phyloP scores from a whole-genome alignment of 2,797 vertebrate species.

The Pristis pectinata region DNA sequence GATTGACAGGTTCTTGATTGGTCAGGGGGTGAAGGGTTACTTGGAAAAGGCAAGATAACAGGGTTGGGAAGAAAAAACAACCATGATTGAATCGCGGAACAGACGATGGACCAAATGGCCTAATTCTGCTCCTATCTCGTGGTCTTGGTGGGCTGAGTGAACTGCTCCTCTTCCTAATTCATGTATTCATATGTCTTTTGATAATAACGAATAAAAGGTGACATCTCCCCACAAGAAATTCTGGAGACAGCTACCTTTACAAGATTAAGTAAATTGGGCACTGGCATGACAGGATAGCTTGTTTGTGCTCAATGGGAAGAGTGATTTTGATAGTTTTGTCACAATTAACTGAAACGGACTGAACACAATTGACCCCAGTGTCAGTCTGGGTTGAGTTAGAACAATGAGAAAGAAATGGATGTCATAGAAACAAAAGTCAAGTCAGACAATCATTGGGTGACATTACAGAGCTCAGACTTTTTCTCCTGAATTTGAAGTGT shows the following conservation, averaged over 20 bases:
- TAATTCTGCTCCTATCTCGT: too few species aligned
- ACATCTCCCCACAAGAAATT: not conserved
- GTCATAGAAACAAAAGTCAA: not conserved
- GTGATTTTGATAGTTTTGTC: not conserved
- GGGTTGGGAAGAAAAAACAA: too few species aligned
- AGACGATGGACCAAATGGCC: too few species aligned
- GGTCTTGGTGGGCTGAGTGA: too few species aligned
- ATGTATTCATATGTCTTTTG: too few species aligned
- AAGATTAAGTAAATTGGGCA: not conserved
- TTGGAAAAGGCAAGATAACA: too few species aligned
- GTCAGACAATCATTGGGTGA: slow-evolving; percentile 5
- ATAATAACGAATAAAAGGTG: not conserved
- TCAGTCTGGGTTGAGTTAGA: not conserved
- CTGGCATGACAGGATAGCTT: not conserved
- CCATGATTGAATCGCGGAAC: too few species aligned
- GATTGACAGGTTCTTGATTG: too few species aligned
- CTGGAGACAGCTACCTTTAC: not conserved
- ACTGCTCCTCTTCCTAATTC: too few species aligned
- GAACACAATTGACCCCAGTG: not conserved
- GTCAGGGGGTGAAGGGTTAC: too few species aligned
- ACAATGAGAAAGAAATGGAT: not conserved
- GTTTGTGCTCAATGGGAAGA: not conserved
- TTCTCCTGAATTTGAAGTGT: slow-evolving; percentile 10
- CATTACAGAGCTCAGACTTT: not conserved
- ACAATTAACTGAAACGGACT: slow-evolving; percentile 24